Percentiles rank a stretch among this genome's conserved stretches.
Conservation (phyloP, 2,797 vertebrate species). For the Sphenopsis melanotis region DNA sequence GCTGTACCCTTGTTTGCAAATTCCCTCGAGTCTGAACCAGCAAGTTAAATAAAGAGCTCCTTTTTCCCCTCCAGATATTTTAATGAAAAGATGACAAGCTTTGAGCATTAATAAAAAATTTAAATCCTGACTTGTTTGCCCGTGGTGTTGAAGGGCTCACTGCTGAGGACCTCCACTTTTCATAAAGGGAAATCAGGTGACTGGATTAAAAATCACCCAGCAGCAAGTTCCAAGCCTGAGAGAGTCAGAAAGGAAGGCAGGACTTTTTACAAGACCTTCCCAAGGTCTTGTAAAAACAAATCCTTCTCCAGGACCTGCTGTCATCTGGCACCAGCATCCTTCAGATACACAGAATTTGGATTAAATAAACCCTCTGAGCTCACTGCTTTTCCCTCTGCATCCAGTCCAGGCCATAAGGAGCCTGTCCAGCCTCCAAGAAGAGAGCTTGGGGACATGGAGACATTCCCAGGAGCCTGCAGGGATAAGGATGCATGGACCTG, state of each 20-base stretch:
- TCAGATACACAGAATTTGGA: neutral
- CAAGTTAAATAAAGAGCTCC: neutral
- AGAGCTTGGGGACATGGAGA: neutral
- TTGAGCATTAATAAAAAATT: neutral
- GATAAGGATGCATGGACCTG: neutral
- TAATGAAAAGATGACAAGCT: neutral
- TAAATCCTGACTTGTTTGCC: neutral
- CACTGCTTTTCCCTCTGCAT: neutral
- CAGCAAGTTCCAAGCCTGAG: neutral
- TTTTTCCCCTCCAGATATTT: neutral
- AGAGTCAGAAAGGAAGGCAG: neutral
- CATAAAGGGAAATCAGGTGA: neutral
- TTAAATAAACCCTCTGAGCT: neutral
- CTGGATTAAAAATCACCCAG: neutral
- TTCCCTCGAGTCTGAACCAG: neutral
- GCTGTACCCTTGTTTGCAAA: neutral
- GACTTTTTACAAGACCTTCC: neutral
- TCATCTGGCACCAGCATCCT: neutral
- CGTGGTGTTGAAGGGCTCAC: fast-evolving
- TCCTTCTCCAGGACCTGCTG: neutral
- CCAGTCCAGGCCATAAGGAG: neutral
- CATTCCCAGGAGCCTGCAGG: neutral
- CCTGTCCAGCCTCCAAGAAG: neutral
- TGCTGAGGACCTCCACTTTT: neutral
- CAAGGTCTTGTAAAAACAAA: neutral